phyloP scores from a whole-genome alignment of 2,113 vertebrate species.

The Gavia stellata region DNA sequence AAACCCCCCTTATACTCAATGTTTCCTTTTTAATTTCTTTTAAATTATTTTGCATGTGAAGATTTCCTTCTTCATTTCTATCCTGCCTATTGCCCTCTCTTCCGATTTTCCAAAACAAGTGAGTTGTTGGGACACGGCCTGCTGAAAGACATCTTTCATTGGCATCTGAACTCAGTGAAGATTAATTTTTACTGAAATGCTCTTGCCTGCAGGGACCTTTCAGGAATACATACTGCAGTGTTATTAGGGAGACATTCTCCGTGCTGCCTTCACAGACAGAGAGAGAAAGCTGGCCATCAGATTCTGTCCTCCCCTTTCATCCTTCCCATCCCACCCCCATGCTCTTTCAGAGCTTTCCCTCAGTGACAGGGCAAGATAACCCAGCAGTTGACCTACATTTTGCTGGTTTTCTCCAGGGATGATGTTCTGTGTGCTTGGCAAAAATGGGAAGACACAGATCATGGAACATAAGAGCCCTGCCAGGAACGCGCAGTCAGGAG shows the following conservation, averaged over 20 bases:
- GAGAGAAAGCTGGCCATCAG: neutral
- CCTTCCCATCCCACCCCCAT: neutral
- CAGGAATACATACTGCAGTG: neutral
- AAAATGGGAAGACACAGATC: neutral
- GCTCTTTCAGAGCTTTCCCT: neutral
- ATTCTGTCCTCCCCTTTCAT: neutral
- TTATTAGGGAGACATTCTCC: neutral
- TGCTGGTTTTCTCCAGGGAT: neutral
- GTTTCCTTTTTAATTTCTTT: neutral
- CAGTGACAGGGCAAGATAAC: neutral
- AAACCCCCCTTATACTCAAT: neutral
- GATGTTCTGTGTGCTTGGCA: neutral
- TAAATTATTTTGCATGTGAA: neutral
- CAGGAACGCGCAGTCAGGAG: neutral
- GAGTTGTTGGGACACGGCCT: neutral
- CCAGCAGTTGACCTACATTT: neutral
- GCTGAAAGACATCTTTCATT: neutral
- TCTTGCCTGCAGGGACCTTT: neutral
- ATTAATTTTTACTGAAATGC: neutral
- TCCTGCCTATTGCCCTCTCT: neutral
- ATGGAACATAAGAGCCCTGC: neutral
- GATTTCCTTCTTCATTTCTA: neutral
- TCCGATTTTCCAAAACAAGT: neutral
- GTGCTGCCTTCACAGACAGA: neutral
- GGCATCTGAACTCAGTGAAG: neutral